Conservation (phyloP, 2,113 vertebrate species). For the Todiramphus chloris region DNA sequence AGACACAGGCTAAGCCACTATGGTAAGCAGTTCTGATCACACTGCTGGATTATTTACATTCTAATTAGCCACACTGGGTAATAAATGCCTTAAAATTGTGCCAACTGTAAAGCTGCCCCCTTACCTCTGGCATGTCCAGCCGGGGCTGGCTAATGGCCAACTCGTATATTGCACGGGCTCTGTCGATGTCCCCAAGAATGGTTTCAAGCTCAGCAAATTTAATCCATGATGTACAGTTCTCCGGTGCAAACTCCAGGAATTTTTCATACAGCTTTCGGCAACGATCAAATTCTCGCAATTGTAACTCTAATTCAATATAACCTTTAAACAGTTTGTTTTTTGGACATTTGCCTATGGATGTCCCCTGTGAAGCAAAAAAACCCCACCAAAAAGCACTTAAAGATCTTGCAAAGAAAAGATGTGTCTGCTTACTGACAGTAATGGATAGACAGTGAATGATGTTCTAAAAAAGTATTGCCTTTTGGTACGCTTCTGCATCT, state of each 20-base stretch:
- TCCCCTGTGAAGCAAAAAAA: slow-evolving; percentile 76
- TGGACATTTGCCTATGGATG: slow-evolving; percentile 92
- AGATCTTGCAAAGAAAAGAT: neutral
- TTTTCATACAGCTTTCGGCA: slow-evolving; percentile 98
- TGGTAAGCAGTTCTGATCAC: neutral
- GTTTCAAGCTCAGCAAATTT: slow-evolving; percentile 97
- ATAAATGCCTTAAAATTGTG: neutral
- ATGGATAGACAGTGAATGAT: neutral
- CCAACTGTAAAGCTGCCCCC: neutral
- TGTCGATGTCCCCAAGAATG: slow-evolving; percentile 89
- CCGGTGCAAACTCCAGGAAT: slow-evolving; percentile 92
- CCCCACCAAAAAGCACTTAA: neutral
- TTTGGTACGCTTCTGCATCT: neutral
- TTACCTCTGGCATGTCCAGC: slow-evolving; percentile 97
- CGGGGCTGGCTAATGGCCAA: slow-evolving; percentile 93
- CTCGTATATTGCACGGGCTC: slow-evolving; percentile 94
- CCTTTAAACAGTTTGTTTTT: slow-evolving; percentile 99
- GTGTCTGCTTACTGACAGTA: neutral
- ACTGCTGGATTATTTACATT: neutral
- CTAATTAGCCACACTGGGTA: neutral
- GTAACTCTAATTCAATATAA: slow-evolving; percentile 95
- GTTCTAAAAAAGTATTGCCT: neutral
- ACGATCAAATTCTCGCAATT: slow-evolving; percentile 94
- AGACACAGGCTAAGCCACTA: neutral
- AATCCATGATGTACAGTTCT: slow-evolving; percentile 98